Conservation (phyloP, 1,140 invertebrate species). For the Zelostemma sp. region DNA sequence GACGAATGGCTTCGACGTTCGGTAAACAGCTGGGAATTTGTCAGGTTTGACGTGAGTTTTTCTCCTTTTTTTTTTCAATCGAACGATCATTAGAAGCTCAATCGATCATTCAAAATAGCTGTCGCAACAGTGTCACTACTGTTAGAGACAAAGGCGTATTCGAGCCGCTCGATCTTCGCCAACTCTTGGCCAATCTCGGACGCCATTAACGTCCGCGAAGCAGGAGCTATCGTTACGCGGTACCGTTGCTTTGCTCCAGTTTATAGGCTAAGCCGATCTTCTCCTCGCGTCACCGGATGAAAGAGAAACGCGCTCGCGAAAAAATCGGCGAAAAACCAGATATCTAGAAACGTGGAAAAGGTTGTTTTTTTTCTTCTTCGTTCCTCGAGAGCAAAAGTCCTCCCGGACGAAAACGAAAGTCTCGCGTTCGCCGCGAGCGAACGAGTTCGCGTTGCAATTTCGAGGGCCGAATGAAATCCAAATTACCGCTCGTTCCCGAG, state of each 20-base stretch:
- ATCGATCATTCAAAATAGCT: slow-evolving; percentile 11
- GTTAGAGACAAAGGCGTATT: slow-evolving; percentile 26
- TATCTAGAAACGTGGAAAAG: neutral
- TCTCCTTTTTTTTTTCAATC: neutral
- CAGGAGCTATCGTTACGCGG: slow-evolving; percentile 48
- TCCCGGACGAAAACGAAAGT: neutral
- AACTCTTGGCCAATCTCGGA: slow-evolving; percentile 26
- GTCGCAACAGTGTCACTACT: slow-evolving; percentile 32
- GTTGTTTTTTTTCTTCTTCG: neutral
- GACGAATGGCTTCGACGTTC: neutral
- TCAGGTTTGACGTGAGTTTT: neutral
- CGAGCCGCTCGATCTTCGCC: slow-evolving; percentile 24
- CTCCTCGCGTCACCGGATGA: slow-evolving; percentile 51
- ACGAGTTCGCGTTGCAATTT: slow-evolving; percentile 8
- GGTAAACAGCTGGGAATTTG: neutral
- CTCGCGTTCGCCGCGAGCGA: neutral
- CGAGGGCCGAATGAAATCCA: too few species aligned
- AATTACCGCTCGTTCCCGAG: too few species aligned
- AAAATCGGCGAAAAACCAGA: slow-evolving; percentile 37
- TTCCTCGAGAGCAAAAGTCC: neutral
- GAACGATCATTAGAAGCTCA: neutral
- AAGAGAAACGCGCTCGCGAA: slow-evolving; percentile 63
- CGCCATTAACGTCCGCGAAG: slow-evolving; percentile 44
- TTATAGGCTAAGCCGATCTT: slow-evolving; percentile 57
- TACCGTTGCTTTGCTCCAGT: slow-evolving; percentile 64